These are phyloP conservation scores for Chaenogobius annularis DNA, from an alignment of 2,113 vertebrate species.

Conservation along the genomic window DNA sequence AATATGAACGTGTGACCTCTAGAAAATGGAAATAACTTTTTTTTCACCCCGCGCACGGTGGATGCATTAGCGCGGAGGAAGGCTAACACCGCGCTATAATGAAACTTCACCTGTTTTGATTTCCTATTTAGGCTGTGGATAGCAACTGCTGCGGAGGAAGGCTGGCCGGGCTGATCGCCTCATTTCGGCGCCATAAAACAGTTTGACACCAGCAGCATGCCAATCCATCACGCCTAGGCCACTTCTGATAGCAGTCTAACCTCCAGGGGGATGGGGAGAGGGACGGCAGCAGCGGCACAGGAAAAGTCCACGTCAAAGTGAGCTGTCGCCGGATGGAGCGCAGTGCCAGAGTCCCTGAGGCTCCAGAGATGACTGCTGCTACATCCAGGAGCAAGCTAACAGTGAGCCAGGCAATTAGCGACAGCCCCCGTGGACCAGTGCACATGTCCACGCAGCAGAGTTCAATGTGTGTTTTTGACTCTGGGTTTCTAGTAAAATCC, in stretches of 20 bases:
- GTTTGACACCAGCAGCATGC: slow-evolving; percentile 75
- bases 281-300: slow-evolving; percentile 33
- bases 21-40: slow-evolving; percentile 22
- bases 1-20: slow-evolving; percentile 16
- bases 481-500: slow-evolving; percentile 15
- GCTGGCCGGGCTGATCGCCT: slow-evolving; percentile 63
- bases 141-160: slow-evolving; percentile 35
- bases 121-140: slow-evolving; percentile 54
- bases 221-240: slow-evolving; percentile 76
- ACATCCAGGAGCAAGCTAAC: slow-evolving; percentile 67
- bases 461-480: slow-evolving; percentile 18
- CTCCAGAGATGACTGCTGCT: slow-evolving; percentile 61
- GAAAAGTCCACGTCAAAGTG: slow-evolving; percentile 63
- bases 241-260: slow-evolving; percentile 59
- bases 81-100: slow-evolving; percentile 40
- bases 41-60: background rate
- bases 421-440: slow-evolving; percentile 69
- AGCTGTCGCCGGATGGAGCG: slow-evolving; percentile 70
- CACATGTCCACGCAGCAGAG: slow-evolving; percentile 64
- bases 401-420: slow-evolving; percentile 77
- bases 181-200: slow-evolving; percentile 77
- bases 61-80: background rate
- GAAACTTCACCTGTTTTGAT: slow-evolving; percentile 69
- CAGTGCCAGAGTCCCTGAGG: slow-evolving; percentile 74
- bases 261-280: slow-evolving; percentile 60